Evolutionary conservation across 2,113 vertebrate genomes (phyloP).

Genomic region (Cyprinodon variegatus): DNA sequence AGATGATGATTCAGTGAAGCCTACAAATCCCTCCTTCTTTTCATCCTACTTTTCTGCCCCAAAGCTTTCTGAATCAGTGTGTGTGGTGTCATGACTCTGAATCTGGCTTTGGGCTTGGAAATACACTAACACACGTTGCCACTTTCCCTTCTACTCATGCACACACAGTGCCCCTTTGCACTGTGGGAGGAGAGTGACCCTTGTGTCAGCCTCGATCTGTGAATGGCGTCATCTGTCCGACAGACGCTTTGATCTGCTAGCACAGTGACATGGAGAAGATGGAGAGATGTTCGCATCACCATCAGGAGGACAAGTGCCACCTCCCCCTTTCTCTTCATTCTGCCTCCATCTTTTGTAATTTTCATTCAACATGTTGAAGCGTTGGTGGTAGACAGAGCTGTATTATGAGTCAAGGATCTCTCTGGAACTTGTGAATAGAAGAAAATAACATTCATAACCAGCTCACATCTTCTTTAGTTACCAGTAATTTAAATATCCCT

Average conservation of each 20-base stretch:
- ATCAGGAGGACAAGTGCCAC: conserved; percentile 43
- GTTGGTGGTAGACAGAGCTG: conserved; percentile 62
- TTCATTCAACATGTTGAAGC: conserved; percentile 53
- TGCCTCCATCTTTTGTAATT: conserved; percentile 23
- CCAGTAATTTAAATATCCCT: too few relatives aligned
- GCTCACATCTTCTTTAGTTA: conserved; percentile 21
- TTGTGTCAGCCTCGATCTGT: not conserved
- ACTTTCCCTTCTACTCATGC: not conserved
- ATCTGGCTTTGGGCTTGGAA: conserved; percentile 8
- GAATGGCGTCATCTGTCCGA: conserved; percentile 54
- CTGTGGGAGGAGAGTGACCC: conserved; percentile 42
- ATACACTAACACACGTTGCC: conserved; percentile 1
- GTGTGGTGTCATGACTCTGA: conserved; percentile 36
- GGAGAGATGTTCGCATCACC: conserved; percentile 44
- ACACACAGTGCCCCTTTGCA: conserved; percentile 15
- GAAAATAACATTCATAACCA: conserved; percentile 59
- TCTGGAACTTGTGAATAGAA: conserved; percentile 68
- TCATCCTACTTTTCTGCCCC: conserved; percentile 41
- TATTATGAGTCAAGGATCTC: conserved; percentile 70
- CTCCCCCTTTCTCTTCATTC: conserved; percentile 5
- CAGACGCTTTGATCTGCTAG: conserved; percentile 59
- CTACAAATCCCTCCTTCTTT: conserved; percentile 25
- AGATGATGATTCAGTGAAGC: conserved; percentile 43
- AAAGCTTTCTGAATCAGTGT: conserved; percentile 52
- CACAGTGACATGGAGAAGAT: conserved; percentile 22